A percentile compares a stretch with the other conserved stretches of the same genome.
phyloP scores from a whole-genome alignment of 2,113 vertebrate species.

The Phylloscopus whistleri region DNA sequence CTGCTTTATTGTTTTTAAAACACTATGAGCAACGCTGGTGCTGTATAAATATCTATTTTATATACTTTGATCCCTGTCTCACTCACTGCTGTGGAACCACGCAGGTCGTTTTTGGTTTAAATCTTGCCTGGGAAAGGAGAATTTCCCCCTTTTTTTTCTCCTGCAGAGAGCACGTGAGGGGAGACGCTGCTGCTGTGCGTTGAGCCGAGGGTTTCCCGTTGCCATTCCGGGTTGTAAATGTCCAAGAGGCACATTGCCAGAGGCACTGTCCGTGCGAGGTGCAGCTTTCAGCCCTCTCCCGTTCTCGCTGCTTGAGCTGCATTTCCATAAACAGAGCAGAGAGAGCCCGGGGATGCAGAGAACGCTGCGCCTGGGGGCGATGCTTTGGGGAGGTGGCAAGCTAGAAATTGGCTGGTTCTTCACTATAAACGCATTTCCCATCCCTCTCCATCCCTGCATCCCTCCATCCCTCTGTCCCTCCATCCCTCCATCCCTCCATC shows the following conservation, averaged over 20 bases:
- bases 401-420: rapidly evolving
- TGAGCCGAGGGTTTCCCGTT: background rate
- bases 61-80: conserved; percentile 38
- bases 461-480: background rate
- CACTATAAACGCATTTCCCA: rapidly evolving
- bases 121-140: background rate
- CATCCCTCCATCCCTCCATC: background rate
- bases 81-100: background rate
- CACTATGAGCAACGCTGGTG: background rate
- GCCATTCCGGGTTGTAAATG: rapidly evolving
- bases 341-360: background rate
- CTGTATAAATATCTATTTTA: conserved; percentile 52
- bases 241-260: background rate
- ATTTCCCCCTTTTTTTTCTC: background rate
- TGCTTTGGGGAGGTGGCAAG: background rate
- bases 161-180: background rate
- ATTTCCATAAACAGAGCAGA: background rate
- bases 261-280: rapidly evolving
- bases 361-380: rapidly evolving
- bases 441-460: background rate
- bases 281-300: background rate
- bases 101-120: background rate
- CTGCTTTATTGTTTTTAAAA: conserved; percentile 62
- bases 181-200: rapidly evolving
- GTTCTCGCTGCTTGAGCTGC: background rate